These are phyloP conservation scores for Drosophila greeni DNA, from an alignment of 2,888 invertebrate genomes.

Conservation along the genomic window DNA sequence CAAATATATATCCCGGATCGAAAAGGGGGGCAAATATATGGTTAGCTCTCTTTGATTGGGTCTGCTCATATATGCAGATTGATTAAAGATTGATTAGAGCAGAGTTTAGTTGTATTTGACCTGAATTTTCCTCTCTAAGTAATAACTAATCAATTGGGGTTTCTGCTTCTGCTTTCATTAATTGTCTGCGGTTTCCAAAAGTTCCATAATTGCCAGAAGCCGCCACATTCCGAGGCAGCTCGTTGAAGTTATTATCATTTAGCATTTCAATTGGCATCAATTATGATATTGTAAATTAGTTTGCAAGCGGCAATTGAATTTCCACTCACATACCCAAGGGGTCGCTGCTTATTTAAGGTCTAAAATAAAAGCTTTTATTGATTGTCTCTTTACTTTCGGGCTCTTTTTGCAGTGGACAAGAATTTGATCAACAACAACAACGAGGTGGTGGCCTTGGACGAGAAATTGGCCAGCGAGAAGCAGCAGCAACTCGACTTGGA, in stretches of 20 bases:
- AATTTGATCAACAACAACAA: slow-evolving; percentile 51
- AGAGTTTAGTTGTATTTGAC: not conserved
- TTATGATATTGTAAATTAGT: slow-evolving; percentile 65
- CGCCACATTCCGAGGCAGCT: slow-evolving; percentile 17
- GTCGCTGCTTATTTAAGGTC: slow-evolving; percentile 8
- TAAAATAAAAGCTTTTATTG: slow-evolving; percentile 15
- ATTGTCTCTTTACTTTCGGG: slow-evolving; percentile 2
- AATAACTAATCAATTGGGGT: slow-evolving; percentile 17
- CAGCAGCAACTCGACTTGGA: slow-evolving; percentile 55
- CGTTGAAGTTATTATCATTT: slow-evolving; percentile 54
- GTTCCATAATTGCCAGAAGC: slow-evolving; percentile 12
- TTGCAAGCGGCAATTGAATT: slow-evolving; percentile 55
- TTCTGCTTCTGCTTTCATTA: no score
- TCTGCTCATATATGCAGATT: not conserved
- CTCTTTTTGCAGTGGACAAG: slow-evolving; percentile 54
- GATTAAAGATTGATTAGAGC: slow-evolving; percentile 2
- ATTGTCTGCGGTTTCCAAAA: no score
- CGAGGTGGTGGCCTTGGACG: slow-evolving; percentile 50
- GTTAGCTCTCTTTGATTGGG: slow-evolving; percentile 1
- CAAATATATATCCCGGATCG: not conserved
- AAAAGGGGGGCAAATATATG: slow-evolving; percentile 9
- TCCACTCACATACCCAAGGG: not conserved
- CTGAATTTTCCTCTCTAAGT: not conserved
- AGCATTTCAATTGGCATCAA: slow-evolving; percentile 66
- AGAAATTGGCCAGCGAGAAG: slow-evolving; percentile 53